Evolutionary conservation across 2,888 invertebrate species (phyloP).

Genomic region (Asteroscopus sphinx): DNA sequence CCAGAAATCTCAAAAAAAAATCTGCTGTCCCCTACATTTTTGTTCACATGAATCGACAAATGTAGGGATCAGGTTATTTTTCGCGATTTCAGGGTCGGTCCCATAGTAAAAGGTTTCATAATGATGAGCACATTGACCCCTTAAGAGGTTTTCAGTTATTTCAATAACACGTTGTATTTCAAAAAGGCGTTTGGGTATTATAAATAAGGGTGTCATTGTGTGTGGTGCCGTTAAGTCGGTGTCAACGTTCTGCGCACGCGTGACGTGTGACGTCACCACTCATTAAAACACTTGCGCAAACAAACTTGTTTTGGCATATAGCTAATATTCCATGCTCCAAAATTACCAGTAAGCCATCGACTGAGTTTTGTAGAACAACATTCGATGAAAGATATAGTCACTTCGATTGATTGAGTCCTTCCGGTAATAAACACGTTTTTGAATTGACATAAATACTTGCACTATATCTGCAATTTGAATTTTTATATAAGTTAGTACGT

Average conservation of each 20-base stretch:
- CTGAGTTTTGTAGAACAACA: slow-evolving; percentile 56
- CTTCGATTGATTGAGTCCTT: slow-evolving; percentile 60
- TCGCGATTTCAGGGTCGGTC: too few relatives aligned
- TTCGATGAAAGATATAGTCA: slow-evolving; percentile 57
- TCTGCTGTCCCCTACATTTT: too few relatives aligned
- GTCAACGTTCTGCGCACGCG: slow-evolving; percentile 60
- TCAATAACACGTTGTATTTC: too few relatives aligned
- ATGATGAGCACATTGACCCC: too few relatives aligned
- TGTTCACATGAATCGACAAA: too few relatives aligned
- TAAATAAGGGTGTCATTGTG: slow-evolving; percentile 62
- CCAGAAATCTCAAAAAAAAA: too few relatives aligned
- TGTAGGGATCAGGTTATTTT: too few relatives aligned
- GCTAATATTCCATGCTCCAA: slow-evolving; percentile 64
- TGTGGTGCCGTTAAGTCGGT: slow-evolving; percentile 65
- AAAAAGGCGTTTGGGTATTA: slow-evolving; percentile 43
- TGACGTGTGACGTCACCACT: slow-evolving; percentile 64
- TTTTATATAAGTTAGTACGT: slow-evolving; percentile 5
- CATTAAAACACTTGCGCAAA: slow-evolving; percentile 72
- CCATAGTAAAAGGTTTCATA: too few relatives aligned
- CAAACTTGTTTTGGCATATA: slow-evolving; percentile 61
- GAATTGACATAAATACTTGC: slow-evolving; percentile 55
- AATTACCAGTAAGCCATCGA: slow-evolving; percentile 54
- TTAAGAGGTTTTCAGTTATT: too few relatives aligned
- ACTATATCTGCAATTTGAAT: slow-evolving; percentile 4
- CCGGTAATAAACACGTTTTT: slow-evolving; percentile 52